These are phyloP conservation scores for Melanostoma scalare DNA, from an alignment of 2,888 invertebrate species.

Conservation along the genomic window DNA sequence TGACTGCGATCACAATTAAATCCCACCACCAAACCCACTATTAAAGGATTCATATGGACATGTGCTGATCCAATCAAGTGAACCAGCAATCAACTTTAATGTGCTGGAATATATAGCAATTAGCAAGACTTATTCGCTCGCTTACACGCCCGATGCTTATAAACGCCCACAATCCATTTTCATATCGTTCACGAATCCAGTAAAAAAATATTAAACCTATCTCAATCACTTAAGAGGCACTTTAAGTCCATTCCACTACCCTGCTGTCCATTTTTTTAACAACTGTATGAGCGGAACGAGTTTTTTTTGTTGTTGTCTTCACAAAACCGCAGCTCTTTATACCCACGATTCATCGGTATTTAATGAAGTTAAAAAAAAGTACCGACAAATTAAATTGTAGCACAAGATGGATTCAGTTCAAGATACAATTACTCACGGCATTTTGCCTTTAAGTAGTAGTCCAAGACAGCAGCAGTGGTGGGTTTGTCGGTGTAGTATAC, in stretches of 20 bases:
- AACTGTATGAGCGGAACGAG: slow-evolving; percentile 19
- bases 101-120: slow-evolving; percentile 75
- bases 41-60: not conserved
- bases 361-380: slow-evolving; percentile 25
- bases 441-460: slow-evolving; percentile 13
- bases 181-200: not conserved
- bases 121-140: slow-evolving; percentile 18
- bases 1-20: no score
- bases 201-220: slow-evolving; percentile 15
- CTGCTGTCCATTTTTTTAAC: slow-evolving; percentile 5
- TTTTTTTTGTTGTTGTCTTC: not conserved
- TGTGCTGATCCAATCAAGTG: not conserved
- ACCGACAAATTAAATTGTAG: slow-evolving; percentile 41
- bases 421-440: slow-evolving; percentile 22
- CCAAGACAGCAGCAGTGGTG: not conserved
- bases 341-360: slow-evolving; percentile 53
- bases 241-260: slow-evolving; percentile 18
- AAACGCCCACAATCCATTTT: slow-evolving; percentile 15
- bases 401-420: slow-evolving; percentile 46
- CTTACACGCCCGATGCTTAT: not conserved
- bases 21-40: no score
- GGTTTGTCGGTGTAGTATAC: not conserved
- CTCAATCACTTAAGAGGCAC: slow-evolving; percentile 41
- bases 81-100: slow-evolving; percentile 55
- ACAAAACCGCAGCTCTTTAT: not conserved